Base-by-base conservation (phyloP, 2,113 vertebrate species). In the Sakesphorus luctuosus region DNA sequence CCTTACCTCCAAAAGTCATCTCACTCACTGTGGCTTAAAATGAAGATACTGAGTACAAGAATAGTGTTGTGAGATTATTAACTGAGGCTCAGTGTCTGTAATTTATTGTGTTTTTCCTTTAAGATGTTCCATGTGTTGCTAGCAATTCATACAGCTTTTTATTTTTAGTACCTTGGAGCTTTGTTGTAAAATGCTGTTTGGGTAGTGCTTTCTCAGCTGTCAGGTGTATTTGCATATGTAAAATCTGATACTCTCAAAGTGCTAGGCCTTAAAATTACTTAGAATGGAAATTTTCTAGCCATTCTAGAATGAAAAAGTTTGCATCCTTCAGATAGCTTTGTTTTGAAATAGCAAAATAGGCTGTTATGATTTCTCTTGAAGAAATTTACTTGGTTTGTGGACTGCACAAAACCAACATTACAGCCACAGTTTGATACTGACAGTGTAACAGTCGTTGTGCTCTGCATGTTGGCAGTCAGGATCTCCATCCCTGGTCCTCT, bases 371-470 rank as follows among this genome's bases (percentile, higher is more conserved):
- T 85, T 67, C 4, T 1, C 2, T 43, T 58, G 16, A n/a, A 43
- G 74, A 63, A 43, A 19, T 29, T 1, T 3, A 8, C 73, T 55
- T 76, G 61, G 9, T 38, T 73, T 80, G 63, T 19, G 24, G 68
- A 7, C 36, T 62, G 13, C 7, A 4, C 65, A 19, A 33, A 58
- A 46, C 17, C 20, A 19, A 2, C 21, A 2, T 19, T 11, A 11
- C 14, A 31, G 46, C n/a, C 26, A 1, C 11, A 5, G 38, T 17
- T 52, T 4, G 23, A 2, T 66, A 5, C 15, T 43, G 43, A 16
- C 7, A 19, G 26, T 24, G 4, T 3, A 53, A 2, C 17, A 1
- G 1, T 21, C 21, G 1, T 20, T 0, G 0, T 0, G 4, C 21
- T 75, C 28, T 33, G 25, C 5, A 0, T 1, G 5, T 4, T 47